Evolutionary conservation across 2,113 vertebrate species (phyloP), one percentile per base, ranked within the genome.

Genomic region (Anolis carolinensis): DNA sequence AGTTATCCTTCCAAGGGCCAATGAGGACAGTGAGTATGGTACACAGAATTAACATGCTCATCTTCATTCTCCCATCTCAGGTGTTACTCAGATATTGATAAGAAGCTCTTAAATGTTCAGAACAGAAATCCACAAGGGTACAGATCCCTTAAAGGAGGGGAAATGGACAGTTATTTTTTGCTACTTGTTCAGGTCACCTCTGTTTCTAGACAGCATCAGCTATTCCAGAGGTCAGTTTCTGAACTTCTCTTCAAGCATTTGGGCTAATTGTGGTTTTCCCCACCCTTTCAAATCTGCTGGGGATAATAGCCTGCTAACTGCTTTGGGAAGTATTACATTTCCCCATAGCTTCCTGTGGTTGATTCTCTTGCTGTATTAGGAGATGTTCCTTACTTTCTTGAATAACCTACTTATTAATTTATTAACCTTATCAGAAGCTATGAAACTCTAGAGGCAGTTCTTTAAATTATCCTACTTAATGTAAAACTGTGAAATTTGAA

Each of bases 261-360:
- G 83, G 55, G 70, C 77, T 75, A 13, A 84, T 80, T 88, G 9
- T 20, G 65, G 59, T 67, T 52, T 52, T 7, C 65, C 27, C 27
- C 65, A 25, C 65, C 27, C 27, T 30, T 63, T 79, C 32, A 59
- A 20, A 76, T 63, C 85, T 59, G 14, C 13, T 20, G 70, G 59
- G 39, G 55, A 34, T 52, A 67, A 86, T 30, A 85, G 48, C 78
- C 77, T 68, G 65, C 65, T 63, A 34, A 80, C n/a, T 44, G 65
- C 48, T 83, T 79, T 67, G 63, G 62, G 76, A 87, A 79, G 70
- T 87, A 86, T 65, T 73, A 89, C 48, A 86, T 73, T 71, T 59
- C 74, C 23, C 75, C 65, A 34, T 79, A 79, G 52, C 63, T 85
- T 82, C 73, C 79, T 73, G 48, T 83, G 30, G n/a, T 32, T 79